Conservation (phyloP, 2,113 vertebrate genomes). For the Oenanthe melanoleuca region DNA sequence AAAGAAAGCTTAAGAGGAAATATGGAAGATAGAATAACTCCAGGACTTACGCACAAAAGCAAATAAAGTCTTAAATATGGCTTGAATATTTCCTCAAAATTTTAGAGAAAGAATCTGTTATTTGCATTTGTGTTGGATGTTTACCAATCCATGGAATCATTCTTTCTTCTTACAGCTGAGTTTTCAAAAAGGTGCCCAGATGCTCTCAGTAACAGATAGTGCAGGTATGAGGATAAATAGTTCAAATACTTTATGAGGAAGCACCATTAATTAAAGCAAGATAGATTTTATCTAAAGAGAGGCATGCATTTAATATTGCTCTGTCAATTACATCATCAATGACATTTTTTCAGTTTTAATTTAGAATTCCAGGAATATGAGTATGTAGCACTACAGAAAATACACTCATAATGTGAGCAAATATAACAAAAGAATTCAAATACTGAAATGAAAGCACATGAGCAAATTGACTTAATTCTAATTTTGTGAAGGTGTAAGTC, state of each 20-base stretch:
- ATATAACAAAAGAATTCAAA: neutral
- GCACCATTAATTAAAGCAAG: neutral
- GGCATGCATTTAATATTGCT: neutral
- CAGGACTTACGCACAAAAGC: neutral
- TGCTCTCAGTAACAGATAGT: neutral
- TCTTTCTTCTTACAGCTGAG: neutral
- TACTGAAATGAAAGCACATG: neutral
- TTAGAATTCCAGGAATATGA: neutral
- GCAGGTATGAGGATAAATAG: neutral
- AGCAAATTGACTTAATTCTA: neutral
- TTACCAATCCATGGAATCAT: neutral
- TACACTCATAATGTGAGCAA: neutral
- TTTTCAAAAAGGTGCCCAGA: neutral
- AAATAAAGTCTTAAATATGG: neutral
- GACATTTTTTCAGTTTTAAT: neutral
- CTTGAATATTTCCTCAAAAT: neutral
- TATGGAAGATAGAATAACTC: neutral
- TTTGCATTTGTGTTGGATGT: neutral
- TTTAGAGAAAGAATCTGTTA: neutral
- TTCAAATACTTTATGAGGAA: neutral
- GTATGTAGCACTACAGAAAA: neutral
- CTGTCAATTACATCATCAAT: neutral
- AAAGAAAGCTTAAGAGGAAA: neutral
- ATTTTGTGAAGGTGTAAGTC: neutral
- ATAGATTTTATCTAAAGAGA: neutral